Conservation (phyloP, 1,140 invertebrate species). For the Nephila pilipes region DNA sequence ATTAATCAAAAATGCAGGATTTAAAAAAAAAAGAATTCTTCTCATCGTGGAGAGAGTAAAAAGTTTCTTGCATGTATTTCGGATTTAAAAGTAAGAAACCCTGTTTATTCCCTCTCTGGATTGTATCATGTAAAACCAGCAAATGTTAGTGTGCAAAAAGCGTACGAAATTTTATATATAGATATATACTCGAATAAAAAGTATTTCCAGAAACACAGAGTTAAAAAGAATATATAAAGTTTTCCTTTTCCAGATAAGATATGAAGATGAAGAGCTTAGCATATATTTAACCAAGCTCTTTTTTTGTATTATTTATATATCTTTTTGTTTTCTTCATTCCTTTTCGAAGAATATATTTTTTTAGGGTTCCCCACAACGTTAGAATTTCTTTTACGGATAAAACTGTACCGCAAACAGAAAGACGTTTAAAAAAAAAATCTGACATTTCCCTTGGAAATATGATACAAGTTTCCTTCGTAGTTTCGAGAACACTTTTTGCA, state of each 20-base stretch:
- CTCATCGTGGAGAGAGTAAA: not conserved
- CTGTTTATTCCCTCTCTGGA: not conserved
- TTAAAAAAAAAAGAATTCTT: too few species aligned
- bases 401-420: not conserved
- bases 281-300: constrained; percentile 36
- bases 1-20: constrained; percentile 55
- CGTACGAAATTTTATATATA: not conserved
- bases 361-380: not conserved
- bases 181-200: not conserved
- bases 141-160: not conserved
- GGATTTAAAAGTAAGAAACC: constrained; percentile 45
- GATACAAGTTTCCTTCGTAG: constrained; percentile 14
- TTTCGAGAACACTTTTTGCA: not conserved
- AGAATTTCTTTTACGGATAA: not conserved
- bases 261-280: constrained; percentile 64
- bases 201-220: not conserved
- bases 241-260: constrained; percentile 48
- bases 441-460: constrained; percentile 20
- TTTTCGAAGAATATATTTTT: not conserved
- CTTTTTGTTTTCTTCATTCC: not conserved
- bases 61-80: not conserved
- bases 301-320: not conserved
- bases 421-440: not conserved
- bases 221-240: constrained; percentile 32
- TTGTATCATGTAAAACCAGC: not conserved